Evolutionary conservation across 30 jellyfish, hydroid and myxozoan species (phyloP).

Genomic region (Pseudorhiza aurosa): DNA sequence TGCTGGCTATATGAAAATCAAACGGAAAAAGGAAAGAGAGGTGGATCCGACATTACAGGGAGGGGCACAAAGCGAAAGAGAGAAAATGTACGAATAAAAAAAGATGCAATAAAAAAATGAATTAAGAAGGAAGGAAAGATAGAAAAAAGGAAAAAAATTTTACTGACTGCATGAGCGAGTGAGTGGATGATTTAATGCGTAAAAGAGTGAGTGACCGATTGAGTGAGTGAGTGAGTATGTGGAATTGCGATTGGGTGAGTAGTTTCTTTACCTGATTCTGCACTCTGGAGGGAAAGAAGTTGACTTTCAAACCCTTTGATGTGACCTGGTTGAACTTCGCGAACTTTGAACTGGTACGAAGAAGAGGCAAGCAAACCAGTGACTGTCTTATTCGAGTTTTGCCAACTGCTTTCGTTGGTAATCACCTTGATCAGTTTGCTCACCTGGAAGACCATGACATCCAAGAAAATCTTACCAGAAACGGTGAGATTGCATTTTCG

Average conservation of each 20-base stretch:
- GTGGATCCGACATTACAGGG: too few relatives aligned
- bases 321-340: slow-evolving; percentile 14
- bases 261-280: slow-evolving; percentile 17
- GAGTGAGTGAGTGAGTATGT: not conserved
- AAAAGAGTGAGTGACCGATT: too few relatives aligned
- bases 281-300: not conserved
- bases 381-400: not conserved
- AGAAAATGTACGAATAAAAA: too few relatives aligned
- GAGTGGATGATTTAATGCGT: too few relatives aligned
- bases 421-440: not conserved
- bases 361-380: slow-evolving; percentile 16
- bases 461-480: slow-evolving; percentile 19
- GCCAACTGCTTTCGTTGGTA: slow-evolving; percentile 3
- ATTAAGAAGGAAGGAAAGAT: too few relatives aligned
- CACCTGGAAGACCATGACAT: slow-evolving; percentile 17
- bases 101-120: too few relatives aligned
- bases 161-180: too few relatives aligned
- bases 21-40: too few relatives aligned
- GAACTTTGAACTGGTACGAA: slow-evolving; percentile 22
- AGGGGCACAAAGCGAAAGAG: too few relatives aligned
- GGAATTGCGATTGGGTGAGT: not conserved
- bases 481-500: slow-evolving; percentile 14
- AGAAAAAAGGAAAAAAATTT: too few relatives aligned
- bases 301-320: slow-evolving; percentile 27
- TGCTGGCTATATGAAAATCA: too few relatives aligned